A percentile compares a stretch with the other conserved stretches of the same genome.
These are phyloP conservation scores for Styela plicata DNA, from an alignment of 23 tunicate genomes.

Conservation along the genomic window DNA sequence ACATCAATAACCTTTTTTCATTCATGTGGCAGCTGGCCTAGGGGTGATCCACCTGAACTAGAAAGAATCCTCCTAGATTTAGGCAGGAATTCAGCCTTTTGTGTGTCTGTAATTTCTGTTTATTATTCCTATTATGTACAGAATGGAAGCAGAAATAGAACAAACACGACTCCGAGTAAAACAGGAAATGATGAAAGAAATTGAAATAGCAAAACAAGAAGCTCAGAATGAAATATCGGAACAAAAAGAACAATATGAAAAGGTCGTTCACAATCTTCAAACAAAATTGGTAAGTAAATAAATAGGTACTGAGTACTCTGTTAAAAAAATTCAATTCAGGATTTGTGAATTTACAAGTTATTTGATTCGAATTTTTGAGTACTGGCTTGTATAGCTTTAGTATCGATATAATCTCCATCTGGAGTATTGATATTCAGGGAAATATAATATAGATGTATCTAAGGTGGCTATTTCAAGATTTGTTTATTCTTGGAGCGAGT, in stretches of 20 bases:
- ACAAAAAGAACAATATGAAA: conserved; percentile 54
- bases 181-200: conserved; percentile 69
- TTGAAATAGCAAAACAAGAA: conserved; percentile 81
- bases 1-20: no score
- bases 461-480: no score
- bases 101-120: not conserved
- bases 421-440: no score
- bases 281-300: conserved; percentile 40
- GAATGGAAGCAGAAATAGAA: conserved; percentile 66
- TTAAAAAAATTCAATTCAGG: not conserved
- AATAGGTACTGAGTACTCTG: no score
- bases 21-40: no score
- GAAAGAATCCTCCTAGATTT: no score
- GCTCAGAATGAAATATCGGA: conserved; percentile 55
- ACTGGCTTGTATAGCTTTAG: no score
- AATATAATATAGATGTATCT: no score
- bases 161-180: conserved; percentile 68
- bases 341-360: not conserved
- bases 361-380: conserved; percentile 11
- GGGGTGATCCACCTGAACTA: no score
- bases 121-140: not conserved
- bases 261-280: conserved; percentile 50
- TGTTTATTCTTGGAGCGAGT: no score
- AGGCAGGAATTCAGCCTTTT: no score
- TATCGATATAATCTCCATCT: no score